These are phyloP conservation scores for Corythaixoides concolor DNA, from an alignment of 2,113 vertebrate species.

Conservation along the genomic window DNA sequence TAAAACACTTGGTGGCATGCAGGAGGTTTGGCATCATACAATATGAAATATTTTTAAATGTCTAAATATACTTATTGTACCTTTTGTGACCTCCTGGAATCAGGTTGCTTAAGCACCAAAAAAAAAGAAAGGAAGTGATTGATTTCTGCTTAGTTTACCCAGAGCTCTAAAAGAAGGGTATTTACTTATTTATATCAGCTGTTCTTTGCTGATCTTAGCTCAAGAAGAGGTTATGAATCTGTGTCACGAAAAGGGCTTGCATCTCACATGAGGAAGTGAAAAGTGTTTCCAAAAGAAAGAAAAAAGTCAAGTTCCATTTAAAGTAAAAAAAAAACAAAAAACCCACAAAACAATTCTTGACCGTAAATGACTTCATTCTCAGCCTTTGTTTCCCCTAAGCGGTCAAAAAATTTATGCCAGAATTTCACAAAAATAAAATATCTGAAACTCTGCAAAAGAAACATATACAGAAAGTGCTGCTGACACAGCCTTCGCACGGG, in stretches of 20 bases:
- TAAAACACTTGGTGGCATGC: not conserved
- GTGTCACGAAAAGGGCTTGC: not conserved
- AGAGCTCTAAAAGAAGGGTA: not conserved
- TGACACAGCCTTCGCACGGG: fast-evolving
- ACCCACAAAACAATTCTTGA: not conserved
- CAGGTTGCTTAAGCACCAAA: not conserved
- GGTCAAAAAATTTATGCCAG: not conserved
- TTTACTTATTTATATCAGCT: not conserved
- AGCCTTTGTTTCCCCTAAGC: not conserved
- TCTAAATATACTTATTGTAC: not conserved
- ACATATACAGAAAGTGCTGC: not conserved
- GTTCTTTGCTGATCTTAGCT: not conserved
- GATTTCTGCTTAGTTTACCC: not conserved
- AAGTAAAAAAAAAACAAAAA: not conserved
- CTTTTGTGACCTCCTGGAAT: not conserved
- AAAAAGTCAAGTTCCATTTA: not conserved
- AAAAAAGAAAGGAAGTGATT: not conserved
- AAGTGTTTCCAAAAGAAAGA: not conserved
- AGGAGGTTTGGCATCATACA: not conserved
- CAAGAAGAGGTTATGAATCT: not conserved
- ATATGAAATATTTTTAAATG: not conserved
- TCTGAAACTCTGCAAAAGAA: not conserved
- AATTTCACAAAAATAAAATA: not conserved
- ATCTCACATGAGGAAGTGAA: not conserved
- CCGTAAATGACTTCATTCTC: not conserved